Evolutionary conservation across 2,888 invertebrate species (phyloP), one percentile per base, ranked within the genome.

Genomic region (Euplagia quadripunctaria): DNA sequence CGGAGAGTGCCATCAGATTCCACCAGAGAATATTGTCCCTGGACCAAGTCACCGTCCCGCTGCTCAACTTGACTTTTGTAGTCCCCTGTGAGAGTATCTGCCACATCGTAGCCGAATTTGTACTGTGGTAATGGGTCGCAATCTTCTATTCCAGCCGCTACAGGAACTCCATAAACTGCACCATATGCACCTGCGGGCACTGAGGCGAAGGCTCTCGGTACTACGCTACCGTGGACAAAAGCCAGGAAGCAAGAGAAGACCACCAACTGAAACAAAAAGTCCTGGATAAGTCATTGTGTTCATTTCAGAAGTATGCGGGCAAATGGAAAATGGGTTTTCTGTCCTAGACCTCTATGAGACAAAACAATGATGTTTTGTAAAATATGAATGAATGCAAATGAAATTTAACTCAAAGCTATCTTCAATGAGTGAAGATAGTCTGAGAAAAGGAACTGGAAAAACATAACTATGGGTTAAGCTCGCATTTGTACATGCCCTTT

Each of bases 121-220:
- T 97, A 97, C 86, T 96, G 96, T 0, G 97, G 97, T 68, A 94
- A 87, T 0, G 96, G 94, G 86, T 97, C 96, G 86, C 95, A 96
- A 75, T 96, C 92, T 76, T 94, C 94, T 4, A 94, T 83, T 52
- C 92, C 88, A 12, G 94, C 93, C 2, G 92, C 90, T 6, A 91
- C 89, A 17, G 87, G 88, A 14, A 58, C 68, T 49, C 31, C 49
- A 16, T 69, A 69, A 0, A 91, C 85, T 0, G 91, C 90, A 7
- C 91, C 86, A 42, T 90, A 90, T 0, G 91, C 91, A 1, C 90
- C 90, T 14, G 89, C 90, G 46, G 91, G 91, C 4, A 90, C 89
- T 4, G 91, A 90, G 14, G 89, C 90, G 49, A 86, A 70, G 41
- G 91, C 90, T 14, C 91, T 92, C 14, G 94, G 92, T 64, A 92